Conservation (phyloP, 1,140 invertebrate species). For the Tribolium madens region DNA sequence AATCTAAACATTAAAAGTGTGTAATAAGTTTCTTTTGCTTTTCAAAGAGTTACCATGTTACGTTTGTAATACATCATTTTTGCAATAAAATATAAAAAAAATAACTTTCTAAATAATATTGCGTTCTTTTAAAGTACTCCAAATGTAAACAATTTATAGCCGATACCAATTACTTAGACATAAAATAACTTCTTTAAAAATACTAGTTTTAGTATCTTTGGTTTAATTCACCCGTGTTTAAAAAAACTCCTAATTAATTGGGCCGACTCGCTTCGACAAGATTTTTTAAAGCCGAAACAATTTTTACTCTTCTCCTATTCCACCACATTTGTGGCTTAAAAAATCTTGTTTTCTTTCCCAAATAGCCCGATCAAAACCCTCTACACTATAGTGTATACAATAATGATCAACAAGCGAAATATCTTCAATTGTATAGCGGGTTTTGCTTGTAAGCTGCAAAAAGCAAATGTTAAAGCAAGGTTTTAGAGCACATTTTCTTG, state of each 20-base stretch:
- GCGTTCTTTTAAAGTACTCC: not conserved
- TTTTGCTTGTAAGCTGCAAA: not conserved
- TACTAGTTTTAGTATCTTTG: not conserved
- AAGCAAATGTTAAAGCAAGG: not conserved
- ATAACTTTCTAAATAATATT: no score
- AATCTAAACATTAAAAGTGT: no score
- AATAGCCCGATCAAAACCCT: conserved; percentile 1
- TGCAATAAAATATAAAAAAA: no score
- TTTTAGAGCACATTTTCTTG: not conserved
- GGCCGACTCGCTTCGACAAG: not conserved
- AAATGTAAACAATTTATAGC: not conserved
- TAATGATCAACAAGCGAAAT: conserved; percentile 24
- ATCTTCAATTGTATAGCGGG: not conserved
- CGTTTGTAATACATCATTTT: no score
- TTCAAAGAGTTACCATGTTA: no score
- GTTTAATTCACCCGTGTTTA: not conserved
- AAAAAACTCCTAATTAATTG: not conserved
- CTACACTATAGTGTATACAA: not conserved
- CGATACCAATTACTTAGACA: not conserved
- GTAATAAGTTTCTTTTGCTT: no score
- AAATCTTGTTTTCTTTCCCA: conserved; percentile 13
- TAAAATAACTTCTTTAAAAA: not conserved
- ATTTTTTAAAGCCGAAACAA: not conserved
- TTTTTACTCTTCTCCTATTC: not conserved
- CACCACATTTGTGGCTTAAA: not conserved